These are phyloP conservation scores for Epinephelus fuscoguttatus DNA, from an alignment of 2,113 vertebrate species.

Conservation along the genomic window DNA sequence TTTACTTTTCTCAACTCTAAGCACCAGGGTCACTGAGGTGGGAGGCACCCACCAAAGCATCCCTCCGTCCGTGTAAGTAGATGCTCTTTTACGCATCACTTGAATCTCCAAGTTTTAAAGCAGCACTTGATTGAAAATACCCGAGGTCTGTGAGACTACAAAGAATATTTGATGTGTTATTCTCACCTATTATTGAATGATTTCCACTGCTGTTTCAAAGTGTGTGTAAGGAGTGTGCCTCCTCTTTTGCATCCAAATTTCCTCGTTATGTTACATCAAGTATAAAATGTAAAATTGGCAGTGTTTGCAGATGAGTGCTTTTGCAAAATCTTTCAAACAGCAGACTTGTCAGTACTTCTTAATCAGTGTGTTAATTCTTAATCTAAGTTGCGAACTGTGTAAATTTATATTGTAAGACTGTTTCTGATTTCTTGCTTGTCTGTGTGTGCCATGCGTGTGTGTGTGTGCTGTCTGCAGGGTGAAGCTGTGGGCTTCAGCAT, in stretches of 20 bases:
- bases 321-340: not conserved
- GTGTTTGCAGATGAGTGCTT: not conserved
- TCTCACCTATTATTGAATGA: not conserved
- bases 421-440: not conserved
- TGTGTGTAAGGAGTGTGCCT: not conserved
- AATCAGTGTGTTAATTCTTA: not conserved
- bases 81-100: conserved; percentile 30
- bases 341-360: not conserved
- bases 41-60: conserved; percentile 94
- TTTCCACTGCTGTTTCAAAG: not conserved
- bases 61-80: conserved; percentile 96
- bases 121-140: not conserved
- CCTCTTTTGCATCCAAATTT: not conserved
- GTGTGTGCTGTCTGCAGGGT: conserved; percentile 83
- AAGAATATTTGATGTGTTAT: not conserved
- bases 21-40: conserved; percentile 83
- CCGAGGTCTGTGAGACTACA: not conserved
- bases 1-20: conserved; percentile 87
- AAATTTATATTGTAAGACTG: not conserved
- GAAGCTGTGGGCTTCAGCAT: conserved; percentile 99
- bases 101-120: conserved; percentile 31
- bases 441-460: not conserved
- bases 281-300: not conserved
- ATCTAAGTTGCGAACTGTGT: not conserved
- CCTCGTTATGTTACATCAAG: not conserved